Evolutionary conservation across 2,888 invertebrate species (phyloP).

Genomic region (Melipona beecheii): DNA sequence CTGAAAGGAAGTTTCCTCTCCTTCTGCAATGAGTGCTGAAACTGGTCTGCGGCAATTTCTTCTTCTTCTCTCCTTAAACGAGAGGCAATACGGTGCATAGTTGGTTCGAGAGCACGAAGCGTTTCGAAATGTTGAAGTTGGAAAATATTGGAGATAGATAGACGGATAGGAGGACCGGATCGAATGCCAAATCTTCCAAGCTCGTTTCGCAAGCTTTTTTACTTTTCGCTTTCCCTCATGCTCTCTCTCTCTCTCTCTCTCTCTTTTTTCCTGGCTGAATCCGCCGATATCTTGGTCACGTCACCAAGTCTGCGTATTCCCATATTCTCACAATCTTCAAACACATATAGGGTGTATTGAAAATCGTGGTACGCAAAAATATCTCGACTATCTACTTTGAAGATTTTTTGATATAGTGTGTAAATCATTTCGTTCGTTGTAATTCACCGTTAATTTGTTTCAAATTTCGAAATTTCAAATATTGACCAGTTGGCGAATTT

Average conservation of each 20-base stretch:
- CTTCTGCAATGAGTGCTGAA: slow-evolving; percentile 33
- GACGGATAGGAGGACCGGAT: slow-evolving; percentile 47
- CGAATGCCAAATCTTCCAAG: slow-evolving; percentile 67
- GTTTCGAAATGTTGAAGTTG: slow-evolving; percentile 46
- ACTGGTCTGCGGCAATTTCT: slow-evolving; percentile 14
- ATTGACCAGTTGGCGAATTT: too few species aligned
- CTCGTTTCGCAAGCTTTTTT: slow-evolving; percentile 58
- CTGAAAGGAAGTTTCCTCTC: neutral
- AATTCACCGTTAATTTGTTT: too few species aligned
- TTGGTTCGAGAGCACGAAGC: slow-evolving; percentile 25
- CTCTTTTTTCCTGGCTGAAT: slow-evolving; percentile 10
- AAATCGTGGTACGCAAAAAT: too few species aligned
- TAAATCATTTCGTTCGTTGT: too few species aligned
- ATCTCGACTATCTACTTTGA: too few species aligned
- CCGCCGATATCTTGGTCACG: neutral
- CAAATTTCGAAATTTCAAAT: too few species aligned
- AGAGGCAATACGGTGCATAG: slow-evolving; percentile 29
- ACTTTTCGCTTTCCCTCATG: slow-evolving; percentile 26
- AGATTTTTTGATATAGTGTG: too few species aligned
- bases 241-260: slow-evolving; percentile 26
- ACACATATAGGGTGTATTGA: too few species aligned
- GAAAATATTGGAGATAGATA: slow-evolving; percentile 34
- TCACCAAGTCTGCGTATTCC: neutral
- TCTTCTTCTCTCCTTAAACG: slow-evolving; percentile 22
- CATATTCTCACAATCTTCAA: neutral